Evolutionary conservation across 2,113 vertebrate genomes (phyloP).

Genomic region (Pycnonotus jocosus): DNA sequence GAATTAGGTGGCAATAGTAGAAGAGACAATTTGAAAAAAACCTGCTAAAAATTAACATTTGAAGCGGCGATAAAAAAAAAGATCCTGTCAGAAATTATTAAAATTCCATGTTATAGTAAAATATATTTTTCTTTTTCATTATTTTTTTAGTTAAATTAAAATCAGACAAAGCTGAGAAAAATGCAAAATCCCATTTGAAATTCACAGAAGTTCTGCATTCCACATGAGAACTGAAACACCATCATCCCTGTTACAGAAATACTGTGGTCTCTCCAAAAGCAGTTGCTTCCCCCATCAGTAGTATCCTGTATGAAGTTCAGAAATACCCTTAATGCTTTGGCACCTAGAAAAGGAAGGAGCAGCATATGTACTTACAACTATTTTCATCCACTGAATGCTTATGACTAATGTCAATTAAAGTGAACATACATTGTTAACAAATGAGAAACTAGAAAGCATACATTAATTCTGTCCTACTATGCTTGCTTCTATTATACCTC

Average conservation of each 20-base stretch:
- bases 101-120: background rate
- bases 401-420: background rate
- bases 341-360: background rate
- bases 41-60: background rate
- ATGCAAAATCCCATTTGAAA: background rate
- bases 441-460: background rate
- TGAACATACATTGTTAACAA: background rate
- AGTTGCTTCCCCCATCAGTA: background rate
- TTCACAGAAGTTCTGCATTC: background rate
- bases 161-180: background rate
- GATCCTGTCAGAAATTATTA: background rate
- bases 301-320: background rate
- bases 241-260: background rate
- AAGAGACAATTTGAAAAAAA: background rate
- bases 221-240: background rate
- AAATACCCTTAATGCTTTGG: background rate
- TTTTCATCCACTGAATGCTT: background rate
- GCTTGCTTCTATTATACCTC: background rate
- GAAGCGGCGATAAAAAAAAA: background rate
- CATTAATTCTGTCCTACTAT: background rate
- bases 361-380: fast-evolving
- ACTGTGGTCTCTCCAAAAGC: background rate
- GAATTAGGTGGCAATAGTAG: background rate
- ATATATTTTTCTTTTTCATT: background rate
- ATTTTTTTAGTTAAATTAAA: background rate